phyloP scores from a whole-genome alignment of 1,140 invertebrate species.

The Colletes latitarsis region DNA sequence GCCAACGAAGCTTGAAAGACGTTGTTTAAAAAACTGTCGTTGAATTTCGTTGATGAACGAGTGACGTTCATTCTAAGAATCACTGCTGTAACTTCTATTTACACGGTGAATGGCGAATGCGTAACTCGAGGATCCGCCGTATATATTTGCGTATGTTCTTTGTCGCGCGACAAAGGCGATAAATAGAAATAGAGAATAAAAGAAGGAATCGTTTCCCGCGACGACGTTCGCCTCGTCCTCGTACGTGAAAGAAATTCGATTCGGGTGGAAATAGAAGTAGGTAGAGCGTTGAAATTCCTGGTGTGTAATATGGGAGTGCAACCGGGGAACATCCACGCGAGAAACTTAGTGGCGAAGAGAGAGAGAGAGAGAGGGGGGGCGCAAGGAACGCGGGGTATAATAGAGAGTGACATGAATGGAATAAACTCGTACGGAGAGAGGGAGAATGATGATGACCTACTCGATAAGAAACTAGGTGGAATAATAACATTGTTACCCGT shows the following conservation, averaged over 20 bases:
- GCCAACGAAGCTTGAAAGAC: too few species aligned
- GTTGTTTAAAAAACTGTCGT: too few species aligned
- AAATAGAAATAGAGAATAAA: too few species aligned
- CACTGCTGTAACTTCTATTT: too few species aligned
- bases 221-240: background rate
- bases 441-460: conserved; percentile 51
- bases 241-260: conserved; percentile 59
- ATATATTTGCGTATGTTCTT: too few species aligned
- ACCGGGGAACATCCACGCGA: background rate
- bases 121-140: too few species aligned
- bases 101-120: too few species aligned
- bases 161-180: too few species aligned
- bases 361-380: background rate
- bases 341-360: background rate
- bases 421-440: conserved; percentile 26
- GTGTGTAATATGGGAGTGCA: conserved; percentile 34
- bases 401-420: conserved; percentile 57
- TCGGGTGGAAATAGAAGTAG: conserved; percentile 59
- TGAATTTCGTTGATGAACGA: too few species aligned
- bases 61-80: too few species aligned
- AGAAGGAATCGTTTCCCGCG: background rate
- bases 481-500: conserved; percentile 58
- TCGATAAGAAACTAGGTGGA: conserved; percentile 63
- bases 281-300: conserved; percentile 52
- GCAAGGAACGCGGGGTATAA: conserved; percentile 3